Evolutionary conservation across 2,113 vertebrate species (phyloP), one percentile per base, ranked within the genome.

Genomic region (Neofelis nebulosa): DNA sequence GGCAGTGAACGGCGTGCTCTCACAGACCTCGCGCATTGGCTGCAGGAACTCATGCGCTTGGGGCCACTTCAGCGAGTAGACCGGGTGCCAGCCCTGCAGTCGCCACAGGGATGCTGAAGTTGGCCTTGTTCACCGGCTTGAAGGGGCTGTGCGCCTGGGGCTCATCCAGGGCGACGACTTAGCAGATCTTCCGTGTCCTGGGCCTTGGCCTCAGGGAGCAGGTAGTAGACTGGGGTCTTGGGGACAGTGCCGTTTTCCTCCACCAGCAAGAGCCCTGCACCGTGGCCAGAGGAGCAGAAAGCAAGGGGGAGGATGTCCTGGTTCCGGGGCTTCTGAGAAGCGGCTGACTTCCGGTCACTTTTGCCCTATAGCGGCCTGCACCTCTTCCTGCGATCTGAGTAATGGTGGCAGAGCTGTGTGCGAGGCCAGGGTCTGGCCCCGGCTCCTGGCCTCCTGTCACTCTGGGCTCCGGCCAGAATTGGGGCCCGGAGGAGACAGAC

Each of bases 1-100:
- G 45, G 99, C 99, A 0, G 99, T 99, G 99, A 99, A 99, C 69
- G 99, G 99, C 93, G 99, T 99, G 0, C 99, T 99, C 98, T 99
- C 99, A 1, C 99, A 99, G 97, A 99, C 97, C 98, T 99, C 99
- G 0, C 99, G 99, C 99, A 99, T 99, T 82, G 99, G 98, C 97
- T 99, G 99, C 10, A 99, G 99, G 98, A 99, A 99, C 97, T 99
- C 99, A 0, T 99, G 99, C n/a, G 99, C 99, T 0, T 99, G 99
- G 0, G 99, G 99, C 96, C 99, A 98, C 98, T 99, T 99, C 95
- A 99, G 98, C 93, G 99, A 99, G 0, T 99, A 99, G 45, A 99
- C 99, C 99, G 97, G 89, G 41, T 8, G 50, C 98, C 29, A 98
- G 99, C 96, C 99, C 99, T 98, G 99, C 99, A 41, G 99, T 99